A percentile compares a stretch with the other conserved stretches of the same genome.
Conservation (phyloP, 2,888 invertebrate genomes). For the Cenopis cana region DNA sequence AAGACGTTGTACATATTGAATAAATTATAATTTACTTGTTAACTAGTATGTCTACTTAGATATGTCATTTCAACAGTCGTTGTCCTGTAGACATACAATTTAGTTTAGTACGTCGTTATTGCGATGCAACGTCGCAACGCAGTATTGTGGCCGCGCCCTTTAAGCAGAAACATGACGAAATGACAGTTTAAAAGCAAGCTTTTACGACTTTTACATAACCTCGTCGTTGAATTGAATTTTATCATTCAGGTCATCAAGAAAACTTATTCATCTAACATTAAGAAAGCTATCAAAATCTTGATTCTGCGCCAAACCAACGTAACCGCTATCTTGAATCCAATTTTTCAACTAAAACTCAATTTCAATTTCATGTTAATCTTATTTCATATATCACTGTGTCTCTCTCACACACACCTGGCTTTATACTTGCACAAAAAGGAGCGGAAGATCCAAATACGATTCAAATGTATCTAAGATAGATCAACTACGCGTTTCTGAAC, state of each 20-base stretch:
- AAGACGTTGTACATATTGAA: too few species aligned
- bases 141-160: too few species aligned
- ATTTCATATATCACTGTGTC: not conserved
- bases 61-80: too few species aligned
- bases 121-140: too few species aligned
- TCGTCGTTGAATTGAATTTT: slow-evolving; percentile 17
- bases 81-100: too few species aligned
- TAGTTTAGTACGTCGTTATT: too few species aligned
- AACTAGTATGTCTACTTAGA: too few species aligned
- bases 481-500: not conserved
- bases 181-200: not conserved
- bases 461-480: not conserved
- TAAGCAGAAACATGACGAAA: not conserved
- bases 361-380: not conserved
- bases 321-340: slow-evolving; percentile 5
- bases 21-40: too few species aligned
- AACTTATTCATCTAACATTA: slow-evolving; percentile 32
- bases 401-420: not conserved
- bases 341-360: not conserved
- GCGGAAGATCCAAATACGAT: not conserved
- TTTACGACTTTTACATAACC: slow-evolving; percentile 12
- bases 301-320: slow-evolving; percentile 21
- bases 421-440: not conserved
- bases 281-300: slow-evolving; percentile 25
- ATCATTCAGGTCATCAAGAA: slow-evolving; percentile 38